phyloP scores from a whole-genome alignment of 2,113 vertebrate species.

The Otus sunia region DNA sequence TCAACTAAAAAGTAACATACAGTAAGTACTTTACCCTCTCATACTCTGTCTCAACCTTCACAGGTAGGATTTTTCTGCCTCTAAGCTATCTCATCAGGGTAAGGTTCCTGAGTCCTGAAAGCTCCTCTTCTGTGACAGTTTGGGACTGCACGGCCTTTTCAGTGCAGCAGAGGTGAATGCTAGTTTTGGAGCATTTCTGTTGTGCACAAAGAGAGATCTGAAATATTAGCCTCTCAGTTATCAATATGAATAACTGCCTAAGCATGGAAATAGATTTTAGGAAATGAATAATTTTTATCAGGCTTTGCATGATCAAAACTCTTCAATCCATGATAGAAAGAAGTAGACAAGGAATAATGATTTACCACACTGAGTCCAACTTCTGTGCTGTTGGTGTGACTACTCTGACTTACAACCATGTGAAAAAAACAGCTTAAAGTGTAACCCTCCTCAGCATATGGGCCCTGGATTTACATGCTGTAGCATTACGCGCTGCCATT shows the following conservation, averaged over 20 bases:
- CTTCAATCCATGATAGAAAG: neutral
- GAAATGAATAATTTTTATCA: neutral
- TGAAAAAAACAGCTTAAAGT: neutral
- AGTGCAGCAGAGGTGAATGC: neutral
- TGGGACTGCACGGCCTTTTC: neutral
- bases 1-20: neutral
- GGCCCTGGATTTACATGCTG: neutral
- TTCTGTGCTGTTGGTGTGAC: neutral
- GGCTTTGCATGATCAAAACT: neutral
- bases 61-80: neutral
- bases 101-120: neutral
- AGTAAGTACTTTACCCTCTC: neutral
- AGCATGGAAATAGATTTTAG: neutral
- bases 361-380: neutral
- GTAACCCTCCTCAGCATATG: neutral
- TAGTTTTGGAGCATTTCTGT: neutral
- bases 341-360: neutral
- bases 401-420: neutral
- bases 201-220: neutral
- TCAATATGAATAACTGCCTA: neutral
- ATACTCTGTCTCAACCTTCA: neutral
- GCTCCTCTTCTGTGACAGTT: neutral
- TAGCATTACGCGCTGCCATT: neutral
- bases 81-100: neutral
- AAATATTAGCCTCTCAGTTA: neutral